Evolutionary conservation across 2,113 vertebrate genomes (phyloP), one percentile per base, ranked within the genome.

Genomic region (Ophiodon elongatus): DNA sequence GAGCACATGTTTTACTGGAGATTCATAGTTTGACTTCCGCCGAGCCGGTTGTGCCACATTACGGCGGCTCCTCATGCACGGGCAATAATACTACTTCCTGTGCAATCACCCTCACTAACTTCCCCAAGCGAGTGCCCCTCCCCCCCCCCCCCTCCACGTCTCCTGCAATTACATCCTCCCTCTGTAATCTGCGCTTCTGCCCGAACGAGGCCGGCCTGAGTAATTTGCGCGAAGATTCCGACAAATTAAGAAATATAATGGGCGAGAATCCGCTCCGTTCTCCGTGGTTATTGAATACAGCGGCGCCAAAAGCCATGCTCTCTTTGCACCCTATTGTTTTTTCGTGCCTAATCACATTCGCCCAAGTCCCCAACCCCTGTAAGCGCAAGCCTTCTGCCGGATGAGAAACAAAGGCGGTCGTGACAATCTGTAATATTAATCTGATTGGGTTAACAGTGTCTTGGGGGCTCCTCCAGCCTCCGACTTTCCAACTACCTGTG

Each of bases 391-490:
- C 6, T 64, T 79, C 67, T 77, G 62, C 72, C 80, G 80, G 89
- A 94, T 80, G 84, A 77, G 87, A 94, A 89, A 93, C 90, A 95
- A 91, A 87, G 87, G 75, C 67, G 72, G 87, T 92, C 80, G 84
- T 92, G 91, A 89, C 91, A 92, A 94, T 95, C 92, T 89, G 92
- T 93, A 95, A 93, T 94, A 94, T 95, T 95, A 93, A 95, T 94
- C 91, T 80, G 90, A 95, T 94, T 93, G 91, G 80, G 83, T 88
- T 93, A 94, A 94, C 92, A 72, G 76, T 68, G 87, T 91, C 90
- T 92, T 56, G 29, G 33, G 85, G 88, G 86, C 88, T 86, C 81
- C 60, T 91, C 86, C 76, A 21, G 73, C 80, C 75, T 66, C 77
- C 71, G 83, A 88, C 85, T 87, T 21, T 79, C 66, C 62, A 60